Percentiles rank a stretch among this genome's conserved stretches.
Evolutionary conservation across 2,888 invertebrate species (phyloP).

Genomic region (Papilio gigon): DNA sequence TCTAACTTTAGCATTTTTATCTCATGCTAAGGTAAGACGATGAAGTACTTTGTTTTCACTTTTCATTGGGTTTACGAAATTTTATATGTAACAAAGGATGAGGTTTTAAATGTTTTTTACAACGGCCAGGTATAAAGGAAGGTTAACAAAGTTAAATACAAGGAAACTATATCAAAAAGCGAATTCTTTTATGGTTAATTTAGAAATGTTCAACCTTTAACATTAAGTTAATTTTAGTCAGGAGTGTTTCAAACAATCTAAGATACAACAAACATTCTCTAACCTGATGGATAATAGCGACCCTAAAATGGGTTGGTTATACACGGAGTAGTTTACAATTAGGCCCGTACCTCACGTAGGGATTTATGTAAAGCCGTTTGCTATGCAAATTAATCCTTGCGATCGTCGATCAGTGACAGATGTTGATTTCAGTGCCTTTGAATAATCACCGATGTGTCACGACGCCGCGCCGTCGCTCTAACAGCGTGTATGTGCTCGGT

Average conservation of each 20-base stretch:
- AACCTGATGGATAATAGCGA: slow-evolving; percentile 44
- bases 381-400: slow-evolving; percentile 66
- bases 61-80: too few relatives aligned
- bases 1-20: neutral
- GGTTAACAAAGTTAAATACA: too few relatives aligned
- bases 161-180: too few relatives aligned
- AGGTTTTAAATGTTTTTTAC: too few relatives aligned
- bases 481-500: slow-evolving; percentile 34
- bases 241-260: slow-evolving; percentile 16
- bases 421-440: slow-evolving; percentile 66
- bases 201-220: neutral
- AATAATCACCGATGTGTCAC: slow-evolving; percentile 59
- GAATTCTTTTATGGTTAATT: neutral
- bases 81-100: too few relatives aligned
- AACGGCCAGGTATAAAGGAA: too few relatives aligned
- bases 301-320: slow-evolving; percentile 46
- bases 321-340: slow-evolving; percentile 53
- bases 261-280: slow-evolving; percentile 17
- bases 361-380: slow-evolving; percentile 65
- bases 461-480: slow-evolving; percentile 43
- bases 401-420: slow-evolving; percentile 66
- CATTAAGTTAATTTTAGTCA: neutral
- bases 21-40: neutral
- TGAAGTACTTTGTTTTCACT: neutral
- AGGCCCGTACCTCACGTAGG: slow-evolving; percentile 54